Base-by-base conservation (phyloP, 2,113 vertebrate species). In the Reinhardtius hippoglossoides region DNA sequence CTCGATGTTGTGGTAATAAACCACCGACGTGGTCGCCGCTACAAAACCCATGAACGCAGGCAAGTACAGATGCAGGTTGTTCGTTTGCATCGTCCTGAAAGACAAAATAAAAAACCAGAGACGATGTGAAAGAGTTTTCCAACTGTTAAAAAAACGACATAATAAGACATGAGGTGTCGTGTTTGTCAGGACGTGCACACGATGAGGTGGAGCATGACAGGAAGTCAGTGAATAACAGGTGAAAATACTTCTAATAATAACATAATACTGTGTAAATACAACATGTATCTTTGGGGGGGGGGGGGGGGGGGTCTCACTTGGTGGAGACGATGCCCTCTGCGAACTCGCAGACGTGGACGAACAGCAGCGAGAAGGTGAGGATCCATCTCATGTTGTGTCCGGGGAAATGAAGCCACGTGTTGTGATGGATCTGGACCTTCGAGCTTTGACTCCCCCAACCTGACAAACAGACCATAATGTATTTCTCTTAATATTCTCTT, bases 391-490 rank as follows among this genome's bases (percentile, higher is more conserved):
- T 83, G 93, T 97, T 99, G 91, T 99, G 98, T 0, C 98, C 98
- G 0, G 98, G 98, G 81, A 99, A 99, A 80, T 99, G 98, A 44
- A 99, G 95, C 98, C 98, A 99, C 0, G 98, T 99, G 74, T 99
- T 99, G 80, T 99, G 98, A 83, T 99, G 98, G 85, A 99, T 99
- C 91, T 99, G 98, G 6, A 99, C 98, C 88, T 99, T 99, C 0
- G 98, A 99, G 87, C 97, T 99, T 84, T 99, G 98, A 78, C 96
- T 99, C 46, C 98, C 98, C 98, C 98, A 99, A 13, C 98, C 98
- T 99, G 86, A 42, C 46, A 18, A 50, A 50, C 52, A 54, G 31
- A 31, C 31, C 31, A 31, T 31, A 31, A 31, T 14, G 13, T 13
- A 9, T 42, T 42, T 42, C 7, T 42, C 8, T 42, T 13, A 13